Percentiles rank a stretch among this genome's conserved stretches.
These are phyloP conservation scores for Nylanderia fulva DNA, from an alignment of 1,140 invertebrate species.

Conservation along the genomic window DNA sequence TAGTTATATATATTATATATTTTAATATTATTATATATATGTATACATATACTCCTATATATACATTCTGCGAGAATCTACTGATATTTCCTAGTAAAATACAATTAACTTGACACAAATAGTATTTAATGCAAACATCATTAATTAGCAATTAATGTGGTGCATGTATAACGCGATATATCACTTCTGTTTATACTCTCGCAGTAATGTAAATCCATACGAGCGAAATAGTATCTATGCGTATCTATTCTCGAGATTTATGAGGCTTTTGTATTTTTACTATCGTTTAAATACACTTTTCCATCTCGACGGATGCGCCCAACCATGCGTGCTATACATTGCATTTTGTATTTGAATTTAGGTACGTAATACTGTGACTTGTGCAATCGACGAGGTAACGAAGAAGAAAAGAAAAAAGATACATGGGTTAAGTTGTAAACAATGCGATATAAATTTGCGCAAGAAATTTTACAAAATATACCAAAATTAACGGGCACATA, in stretches of 20 bases:
- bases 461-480: background rate
- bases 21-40: too few relatives aligned
- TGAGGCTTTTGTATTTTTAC: conserved; percentile 29
- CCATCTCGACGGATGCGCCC: conserved; percentile 44
- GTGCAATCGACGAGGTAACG: background rate
- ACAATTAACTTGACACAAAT: background rate
- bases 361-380: background rate
- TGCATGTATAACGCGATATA: background rate
- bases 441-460: background rate
- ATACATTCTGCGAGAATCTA: background rate
- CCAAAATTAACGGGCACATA: background rate
- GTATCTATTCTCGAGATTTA: conserved; percentile 34
- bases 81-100: background rate
- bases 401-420: background rate
- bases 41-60: too few relatives aligned
- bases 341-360: background rate
- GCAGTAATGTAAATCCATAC: conserved; percentile 24
- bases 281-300: background rate
- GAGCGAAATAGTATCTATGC: background rate
- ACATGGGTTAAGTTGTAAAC: background rate
- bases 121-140: conserved; percentile 15
- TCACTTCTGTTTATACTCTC: conserved; percentile 3
- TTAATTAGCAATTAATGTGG: conserved; percentile 24
- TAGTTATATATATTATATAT: too few relatives aligned
- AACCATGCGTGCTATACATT: conserved; percentile 15